phyloP scores from a whole-genome alignment of 2,888 invertebrate genomes.

The Sinohyriopsis cumingii region DNA sequence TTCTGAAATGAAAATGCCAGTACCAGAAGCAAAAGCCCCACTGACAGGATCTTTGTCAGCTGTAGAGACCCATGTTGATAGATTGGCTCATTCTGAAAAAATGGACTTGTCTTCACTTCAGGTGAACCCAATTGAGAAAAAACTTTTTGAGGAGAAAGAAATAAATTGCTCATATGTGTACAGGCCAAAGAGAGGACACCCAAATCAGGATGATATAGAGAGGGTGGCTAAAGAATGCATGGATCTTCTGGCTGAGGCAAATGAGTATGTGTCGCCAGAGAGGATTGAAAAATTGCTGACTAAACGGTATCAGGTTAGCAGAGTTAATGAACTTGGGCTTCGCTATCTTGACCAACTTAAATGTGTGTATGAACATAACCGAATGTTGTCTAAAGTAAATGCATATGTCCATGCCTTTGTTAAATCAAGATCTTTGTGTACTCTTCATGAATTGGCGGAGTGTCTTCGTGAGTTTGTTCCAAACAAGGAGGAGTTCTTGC shows the following conservation, averaged over 20 bases:
- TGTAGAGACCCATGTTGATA: no score
- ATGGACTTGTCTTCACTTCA: no score
- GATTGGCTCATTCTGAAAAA: no score
- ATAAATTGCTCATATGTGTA: slow-evolving; percentile 27
- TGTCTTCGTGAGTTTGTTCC: slow-evolving; percentile 54
- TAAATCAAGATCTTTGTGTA: slow-evolving; percentile 59
- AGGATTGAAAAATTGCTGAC: slow-evolving; percentile 57
- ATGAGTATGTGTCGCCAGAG: slow-evolving; percentile 59
- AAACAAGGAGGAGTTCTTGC: slow-evolving; percentile 50
- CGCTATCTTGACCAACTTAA: slow-evolving; percentile 37
- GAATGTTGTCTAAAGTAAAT: slow-evolving; percentile 50
- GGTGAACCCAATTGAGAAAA: slow-evolving; percentile 25
- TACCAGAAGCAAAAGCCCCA: no score
- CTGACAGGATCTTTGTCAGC: no score
- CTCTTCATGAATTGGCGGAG: slow-evolving; percentile 60
- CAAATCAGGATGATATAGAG: slow-evolving; percentile 47
- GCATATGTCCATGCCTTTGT: slow-evolving; percentile 64
- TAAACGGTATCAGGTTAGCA: slow-evolving; percentile 39
- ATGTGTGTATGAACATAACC: slow-evolving; percentile 54
- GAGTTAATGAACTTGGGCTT: slow-evolving; percentile 24
- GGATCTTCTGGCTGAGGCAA: slow-evolving; percentile 58
- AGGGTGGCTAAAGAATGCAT: slow-evolving; percentile 63
- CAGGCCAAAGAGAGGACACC: slow-evolving; percentile 15
- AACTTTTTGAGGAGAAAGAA: slow-evolving; percentile 39
- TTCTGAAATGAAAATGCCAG: no score